Evolutionary conservation across 2,888 invertebrate species (phyloP).

Genomic region (Elysia crispata): DNA sequence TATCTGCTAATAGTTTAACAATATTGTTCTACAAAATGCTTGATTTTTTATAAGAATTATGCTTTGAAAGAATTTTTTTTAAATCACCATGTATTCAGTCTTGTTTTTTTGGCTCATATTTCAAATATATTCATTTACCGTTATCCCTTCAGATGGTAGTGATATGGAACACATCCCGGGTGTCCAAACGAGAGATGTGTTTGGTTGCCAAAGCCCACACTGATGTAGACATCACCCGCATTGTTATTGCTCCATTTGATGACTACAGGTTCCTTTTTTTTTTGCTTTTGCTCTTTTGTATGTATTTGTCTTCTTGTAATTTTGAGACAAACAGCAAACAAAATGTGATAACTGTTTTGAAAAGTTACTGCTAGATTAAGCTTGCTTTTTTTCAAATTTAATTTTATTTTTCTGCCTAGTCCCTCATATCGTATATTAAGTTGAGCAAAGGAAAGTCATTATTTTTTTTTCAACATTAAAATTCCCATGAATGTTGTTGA

Average conservation of each 20-base stretch:
- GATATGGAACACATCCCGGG: slow-evolving; percentile 74
- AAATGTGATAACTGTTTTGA: too few species aligned
- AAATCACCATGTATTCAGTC: neutral
- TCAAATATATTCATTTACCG: neutral
- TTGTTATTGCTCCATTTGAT: slow-evolving; percentile 75
- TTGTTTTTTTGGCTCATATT: neutral
- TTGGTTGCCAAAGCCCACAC: slow-evolving; percentile 77
- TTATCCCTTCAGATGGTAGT: slow-evolving; percentile 70
- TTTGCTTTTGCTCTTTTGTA: too few species aligned
- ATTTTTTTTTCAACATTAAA: too few species aligned
- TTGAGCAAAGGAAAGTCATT: too few species aligned
- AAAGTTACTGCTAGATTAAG: too few species aligned
- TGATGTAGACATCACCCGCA: slow-evolving; percentile 73
- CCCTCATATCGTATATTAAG: too few species aligned
- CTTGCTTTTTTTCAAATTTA: too few species aligned
- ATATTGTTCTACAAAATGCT: neutral
- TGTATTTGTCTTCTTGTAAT: too few species aligned
- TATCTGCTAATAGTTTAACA: neutral
- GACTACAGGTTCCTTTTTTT: slow-evolving; percentile 72
- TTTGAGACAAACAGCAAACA: too few species aligned
- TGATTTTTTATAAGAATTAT: neutral
- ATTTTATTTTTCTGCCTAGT: too few species aligned
- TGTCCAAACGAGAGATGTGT: slow-evolving; percentile 70
- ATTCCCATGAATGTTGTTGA: too few species aligned
- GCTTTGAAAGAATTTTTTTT: neutral